Conservation (phyloP, 1,140 invertebrate genomes). For the Calephelis virginiensis region DNA sequence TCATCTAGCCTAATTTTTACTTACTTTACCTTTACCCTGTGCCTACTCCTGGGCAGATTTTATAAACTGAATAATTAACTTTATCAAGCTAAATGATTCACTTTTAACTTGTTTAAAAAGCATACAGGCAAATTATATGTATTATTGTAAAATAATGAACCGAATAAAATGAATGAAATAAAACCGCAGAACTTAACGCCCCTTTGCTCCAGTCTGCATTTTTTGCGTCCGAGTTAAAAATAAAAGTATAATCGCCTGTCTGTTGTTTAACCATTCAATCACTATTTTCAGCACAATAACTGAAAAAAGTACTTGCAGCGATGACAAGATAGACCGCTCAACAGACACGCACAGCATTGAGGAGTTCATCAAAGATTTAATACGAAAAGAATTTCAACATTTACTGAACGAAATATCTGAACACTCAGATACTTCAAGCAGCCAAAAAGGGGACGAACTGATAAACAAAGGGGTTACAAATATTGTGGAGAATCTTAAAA, state of each 20-base stretch:
- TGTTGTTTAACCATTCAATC: background rate
- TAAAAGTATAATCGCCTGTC: background rate
- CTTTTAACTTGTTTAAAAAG: no score
- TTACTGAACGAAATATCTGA: constrained; percentile 50
- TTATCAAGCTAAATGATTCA: no score
- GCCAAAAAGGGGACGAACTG: constrained; percentile 42
- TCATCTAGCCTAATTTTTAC: no score
- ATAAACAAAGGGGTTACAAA: constrained; percentile 57
- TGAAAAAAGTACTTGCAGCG: constrained; percentile 29
- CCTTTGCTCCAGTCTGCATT: no score
- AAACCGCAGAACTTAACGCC: no score
- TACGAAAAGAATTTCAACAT: constrained; percentile 62
- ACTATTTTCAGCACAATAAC: constrained; percentile 32
- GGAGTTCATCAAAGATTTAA: constrained; percentile 59
- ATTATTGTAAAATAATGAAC: no score
- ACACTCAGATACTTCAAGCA: constrained; percentile 36
- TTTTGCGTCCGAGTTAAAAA: no score
- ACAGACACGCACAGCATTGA: constrained; percentile 65
- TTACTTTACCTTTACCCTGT: no score
- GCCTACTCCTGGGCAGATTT: no score
- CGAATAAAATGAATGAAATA: no score
- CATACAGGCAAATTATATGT: no score
- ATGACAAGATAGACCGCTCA: constrained; percentile 51
- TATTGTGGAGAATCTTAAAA: constrained; percentile 52
- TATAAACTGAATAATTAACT: no score